A percentile compares a stretch with the other conserved stretches of the same genome.
Evolutionary conservation across 2,113 vertebrate species (phyloP).

Genomic region (Myrmecobius fasciatus): DNA sequence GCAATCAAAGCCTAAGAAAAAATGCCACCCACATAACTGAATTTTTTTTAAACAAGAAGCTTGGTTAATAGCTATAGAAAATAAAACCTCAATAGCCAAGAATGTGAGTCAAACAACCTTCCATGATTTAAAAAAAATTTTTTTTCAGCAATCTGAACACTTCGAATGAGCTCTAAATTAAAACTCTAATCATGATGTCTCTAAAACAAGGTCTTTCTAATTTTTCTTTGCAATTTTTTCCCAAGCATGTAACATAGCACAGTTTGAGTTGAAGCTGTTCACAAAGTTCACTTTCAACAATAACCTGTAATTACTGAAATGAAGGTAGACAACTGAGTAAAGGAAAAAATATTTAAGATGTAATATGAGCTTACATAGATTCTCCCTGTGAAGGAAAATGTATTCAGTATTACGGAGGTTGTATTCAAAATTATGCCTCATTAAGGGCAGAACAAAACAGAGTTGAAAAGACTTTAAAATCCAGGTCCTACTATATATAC

Average conservation of each 20-base stretch:
- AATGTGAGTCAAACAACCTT: not conserved
- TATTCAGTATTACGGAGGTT: not conserved
- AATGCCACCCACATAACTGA: not conserved
- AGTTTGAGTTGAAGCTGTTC: conserved; percentile 64
- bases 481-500: not conserved
- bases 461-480: not conserved
- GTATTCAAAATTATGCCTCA: not conserved
- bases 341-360: conserved; percentile 55
- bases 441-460: not conserved
- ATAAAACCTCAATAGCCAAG: not conserved
- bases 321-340: conserved; percentile 62
- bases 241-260: conserved; percentile 60
- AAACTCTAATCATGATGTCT: not conserved
- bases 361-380: conserved; percentile 47
- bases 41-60: not conserved
- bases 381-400: not conserved
- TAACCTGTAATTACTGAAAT: conserved; percentile 73
- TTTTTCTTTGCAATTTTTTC: not conserved
- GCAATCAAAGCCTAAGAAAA: conserved; percentile 16
- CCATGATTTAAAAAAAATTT: not conserved
- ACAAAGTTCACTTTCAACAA: conserved; percentile 48
- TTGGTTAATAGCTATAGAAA: not conserved
- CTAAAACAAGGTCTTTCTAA: not conserved
- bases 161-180: not conserved
- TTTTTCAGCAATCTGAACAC: not conserved